Base-by-base conservation (phyloP, 2,797 vertebrate species). In the Onychomys leucogaster region DNA sequence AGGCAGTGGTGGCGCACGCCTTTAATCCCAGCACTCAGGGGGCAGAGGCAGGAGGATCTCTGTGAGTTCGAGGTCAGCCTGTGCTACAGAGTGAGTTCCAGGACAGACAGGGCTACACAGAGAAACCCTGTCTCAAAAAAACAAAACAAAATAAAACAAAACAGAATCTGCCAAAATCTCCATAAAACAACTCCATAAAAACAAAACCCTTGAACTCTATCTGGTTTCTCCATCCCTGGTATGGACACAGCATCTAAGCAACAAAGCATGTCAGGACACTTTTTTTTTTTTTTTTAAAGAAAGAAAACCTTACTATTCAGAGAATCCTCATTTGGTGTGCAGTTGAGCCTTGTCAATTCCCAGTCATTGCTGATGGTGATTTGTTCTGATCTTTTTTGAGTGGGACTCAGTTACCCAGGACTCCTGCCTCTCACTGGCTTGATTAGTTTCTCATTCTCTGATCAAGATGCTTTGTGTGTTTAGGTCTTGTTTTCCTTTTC, bases 321-420 rank as follows among this genome's bases (percentile, higher is more conserved):
- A 80, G 75, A 82, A 75, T 90, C 94, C 57, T 91, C 23, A 13
- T 94, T 90, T 81, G 43, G 71, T 52, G 34, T 78, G 49, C 37
- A 69, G 49, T 63, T 55, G 43, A 91, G 59, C 59, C 43, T 92
- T 85, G 94, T 89, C 8, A 14, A 43, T 57, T 94, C 19, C 21
- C 10, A 13, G 52, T 86, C 12, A 11, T 86, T 91, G 55, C 69
- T 90, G 78, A 14, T 61, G 87, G 37, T 92, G 75, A 89, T 91
- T 96, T 89, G 59, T 37, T 57, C 41, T 89, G 41, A 32, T 6
- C 4, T 96, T 97, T 90, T 73, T 76, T 85, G 41, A 94, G 91
- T 37, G 17, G 8, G 37, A 43, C 37, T 77, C 17, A 32, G 2
- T 77, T 6, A 2, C 32, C 4, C 9, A 63, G 23, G 57, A 63